Conservation (phyloP, 2,113 vertebrate genomes). For the Vulpes ferrilata region DNA sequence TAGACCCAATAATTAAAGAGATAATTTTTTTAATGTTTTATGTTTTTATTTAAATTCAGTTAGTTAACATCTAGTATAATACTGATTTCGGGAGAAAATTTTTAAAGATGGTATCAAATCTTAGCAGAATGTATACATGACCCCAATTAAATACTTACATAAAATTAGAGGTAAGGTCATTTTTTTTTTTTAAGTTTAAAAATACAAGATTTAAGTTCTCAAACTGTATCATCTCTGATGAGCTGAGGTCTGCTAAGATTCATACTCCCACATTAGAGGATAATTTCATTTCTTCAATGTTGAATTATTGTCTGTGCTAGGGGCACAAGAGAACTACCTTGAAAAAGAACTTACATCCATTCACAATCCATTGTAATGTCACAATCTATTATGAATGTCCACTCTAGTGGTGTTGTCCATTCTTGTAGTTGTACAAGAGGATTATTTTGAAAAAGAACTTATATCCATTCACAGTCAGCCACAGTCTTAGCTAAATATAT, state of each 20-base stretch:
- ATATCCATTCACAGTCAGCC: background rate
- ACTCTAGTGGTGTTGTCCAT: background rate
- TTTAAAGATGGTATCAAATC: background rate
- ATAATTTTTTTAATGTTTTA: background rate
- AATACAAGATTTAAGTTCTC: background rate
- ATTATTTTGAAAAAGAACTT: background rate
- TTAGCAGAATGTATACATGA: background rate
- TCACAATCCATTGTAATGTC: background rate
- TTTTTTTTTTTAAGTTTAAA: slow-evolving; percentile 3
- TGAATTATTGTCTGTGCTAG: background rate
- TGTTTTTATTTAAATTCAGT: background rate
- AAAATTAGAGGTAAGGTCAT: background rate
- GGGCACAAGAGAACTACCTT: background rate
- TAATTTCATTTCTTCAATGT: background rate
- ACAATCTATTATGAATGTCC: background rate
- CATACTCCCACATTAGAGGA: background rate
- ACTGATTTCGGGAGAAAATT: background rate
- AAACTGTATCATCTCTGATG: background rate
- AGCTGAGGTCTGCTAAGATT: background rate
- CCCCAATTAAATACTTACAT: background rate
- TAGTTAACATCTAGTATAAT: background rate
- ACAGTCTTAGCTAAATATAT: background rate
- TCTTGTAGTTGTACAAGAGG: background rate
- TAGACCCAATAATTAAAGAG: background rate
- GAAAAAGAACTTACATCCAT: background rate